Conservation (phyloP, 2,888 invertebrate species). For the Salticus scenicus region DNA sequence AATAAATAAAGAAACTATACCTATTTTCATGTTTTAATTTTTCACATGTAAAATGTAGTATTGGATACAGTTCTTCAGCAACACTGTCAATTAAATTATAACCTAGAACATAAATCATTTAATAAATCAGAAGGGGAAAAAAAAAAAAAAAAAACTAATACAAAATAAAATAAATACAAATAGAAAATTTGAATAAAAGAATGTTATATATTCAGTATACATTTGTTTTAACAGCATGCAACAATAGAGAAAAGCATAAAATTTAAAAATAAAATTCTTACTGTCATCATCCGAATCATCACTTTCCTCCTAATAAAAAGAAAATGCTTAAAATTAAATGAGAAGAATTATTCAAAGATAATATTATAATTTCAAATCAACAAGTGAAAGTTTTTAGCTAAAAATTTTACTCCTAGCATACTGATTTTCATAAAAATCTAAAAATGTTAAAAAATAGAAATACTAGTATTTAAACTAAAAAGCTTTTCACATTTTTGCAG, state of each 20-base stretch:
- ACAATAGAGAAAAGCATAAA: no score
- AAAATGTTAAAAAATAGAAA: no score
- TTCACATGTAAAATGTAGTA: conserved; percentile 56
- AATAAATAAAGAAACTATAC: no score
- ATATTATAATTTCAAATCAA: no score
- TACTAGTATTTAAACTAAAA: no score
- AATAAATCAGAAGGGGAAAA: not conserved
- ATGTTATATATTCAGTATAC: no score
- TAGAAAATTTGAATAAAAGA: not conserved
- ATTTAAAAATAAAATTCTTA: conserved; percentile 8
- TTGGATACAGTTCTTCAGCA: conserved; percentile 50
- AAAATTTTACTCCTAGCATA: no score
- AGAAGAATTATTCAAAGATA: no score
- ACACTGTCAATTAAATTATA: conserved; percentile 58
- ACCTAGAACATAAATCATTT: conserved; percentile 21
- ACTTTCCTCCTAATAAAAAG: conserved; percentile 45
- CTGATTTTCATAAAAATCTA: no score
- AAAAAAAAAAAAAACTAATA: not conserved
- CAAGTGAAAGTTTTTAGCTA: no score
- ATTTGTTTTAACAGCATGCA: no score
- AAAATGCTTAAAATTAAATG: not conserved
- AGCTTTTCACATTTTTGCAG: no score
- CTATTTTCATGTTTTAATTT: conserved; percentile 42
- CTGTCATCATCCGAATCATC: conserved; percentile 62
- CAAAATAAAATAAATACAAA: not conserved